Conservation (phyloP, 2,113 vertebrate genomes). For the Rhipidura dahli region DNA sequence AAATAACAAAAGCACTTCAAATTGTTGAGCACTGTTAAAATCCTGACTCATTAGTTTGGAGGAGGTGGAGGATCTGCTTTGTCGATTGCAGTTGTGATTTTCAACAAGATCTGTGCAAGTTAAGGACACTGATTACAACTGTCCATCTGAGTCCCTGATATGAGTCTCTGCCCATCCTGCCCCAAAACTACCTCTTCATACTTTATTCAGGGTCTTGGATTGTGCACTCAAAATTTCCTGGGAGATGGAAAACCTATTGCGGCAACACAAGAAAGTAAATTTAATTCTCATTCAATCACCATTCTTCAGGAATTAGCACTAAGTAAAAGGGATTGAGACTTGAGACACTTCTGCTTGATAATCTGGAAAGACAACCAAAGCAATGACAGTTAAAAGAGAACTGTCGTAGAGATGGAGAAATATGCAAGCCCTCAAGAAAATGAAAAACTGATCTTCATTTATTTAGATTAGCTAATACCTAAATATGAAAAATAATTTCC, state of each 20-base stretch:
- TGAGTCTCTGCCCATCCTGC: background rate
- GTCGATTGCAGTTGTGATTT: background rate
- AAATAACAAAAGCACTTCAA: conserved; percentile 21
- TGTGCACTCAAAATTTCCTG: background rate
- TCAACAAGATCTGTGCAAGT: background rate
- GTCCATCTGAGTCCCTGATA: background rate
- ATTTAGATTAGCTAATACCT: background rate
- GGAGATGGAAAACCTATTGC: background rate
- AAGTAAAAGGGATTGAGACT: background rate
- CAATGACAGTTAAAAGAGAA: background rate
- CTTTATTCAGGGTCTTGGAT: background rate
- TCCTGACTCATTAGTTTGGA: background rate
- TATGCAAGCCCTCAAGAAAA: background rate
- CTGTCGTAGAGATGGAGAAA: background rate
- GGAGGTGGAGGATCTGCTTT: background rate
- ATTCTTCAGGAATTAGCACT: background rate
- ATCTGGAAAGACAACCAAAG: background rate
- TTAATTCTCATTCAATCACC: background rate
- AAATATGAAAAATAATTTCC: background rate
- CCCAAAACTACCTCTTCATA: background rate
- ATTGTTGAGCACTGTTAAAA: background rate
- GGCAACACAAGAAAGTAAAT: background rate
- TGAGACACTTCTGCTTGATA: background rate
- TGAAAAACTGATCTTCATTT: background rate
- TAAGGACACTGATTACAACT: background rate